These are phyloP conservation scores for Agrypnia vestita DNA, from an alignment of 1,140 invertebrate genomes.

Conservation along the genomic window DNA sequence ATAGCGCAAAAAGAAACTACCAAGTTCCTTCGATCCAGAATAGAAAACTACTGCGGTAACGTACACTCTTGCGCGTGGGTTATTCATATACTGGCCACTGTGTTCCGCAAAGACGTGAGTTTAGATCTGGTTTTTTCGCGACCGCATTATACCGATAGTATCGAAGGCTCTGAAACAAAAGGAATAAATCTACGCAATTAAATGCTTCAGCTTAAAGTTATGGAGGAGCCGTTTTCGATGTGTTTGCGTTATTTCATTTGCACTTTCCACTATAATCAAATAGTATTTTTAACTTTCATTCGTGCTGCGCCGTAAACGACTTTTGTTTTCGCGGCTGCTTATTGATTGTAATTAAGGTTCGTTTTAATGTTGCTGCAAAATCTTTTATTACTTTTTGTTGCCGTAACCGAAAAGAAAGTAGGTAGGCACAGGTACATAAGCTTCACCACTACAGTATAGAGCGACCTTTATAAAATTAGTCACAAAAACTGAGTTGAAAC, in stretches of 20 bases:
- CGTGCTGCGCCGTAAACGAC: neutral
- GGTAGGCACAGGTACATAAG: too few relatives aligned
- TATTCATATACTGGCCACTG: neutral
- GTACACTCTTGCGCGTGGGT: neutral
- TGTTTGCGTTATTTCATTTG: neutral
- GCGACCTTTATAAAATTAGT: too few relatives aligned
- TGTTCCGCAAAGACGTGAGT: neutral
- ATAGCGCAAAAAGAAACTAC: neutral
- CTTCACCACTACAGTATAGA: neutral
- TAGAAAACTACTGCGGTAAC: neutral
- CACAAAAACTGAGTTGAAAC: too few relatives aligned
- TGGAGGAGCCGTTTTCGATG: neutral
- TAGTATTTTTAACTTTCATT: constrained; percentile 11
- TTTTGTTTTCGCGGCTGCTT: constrained; percentile 25
- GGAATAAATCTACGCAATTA: neutral
- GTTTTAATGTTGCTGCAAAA: neutral
- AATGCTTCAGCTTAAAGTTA: neutral
- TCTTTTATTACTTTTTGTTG: neutral
- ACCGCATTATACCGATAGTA: neutral
- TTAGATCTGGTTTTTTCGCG: constrained; percentile 1
- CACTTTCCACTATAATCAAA: constrained; percentile 5
- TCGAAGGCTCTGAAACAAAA: neutral
- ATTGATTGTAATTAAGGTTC: constrained; percentile 33
- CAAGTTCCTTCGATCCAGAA: neutral
- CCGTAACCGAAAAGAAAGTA: neutral